Base-by-base conservation (phyloP, 2,113 vertebrate species). In the Tachuris rubrigastra region DNA sequence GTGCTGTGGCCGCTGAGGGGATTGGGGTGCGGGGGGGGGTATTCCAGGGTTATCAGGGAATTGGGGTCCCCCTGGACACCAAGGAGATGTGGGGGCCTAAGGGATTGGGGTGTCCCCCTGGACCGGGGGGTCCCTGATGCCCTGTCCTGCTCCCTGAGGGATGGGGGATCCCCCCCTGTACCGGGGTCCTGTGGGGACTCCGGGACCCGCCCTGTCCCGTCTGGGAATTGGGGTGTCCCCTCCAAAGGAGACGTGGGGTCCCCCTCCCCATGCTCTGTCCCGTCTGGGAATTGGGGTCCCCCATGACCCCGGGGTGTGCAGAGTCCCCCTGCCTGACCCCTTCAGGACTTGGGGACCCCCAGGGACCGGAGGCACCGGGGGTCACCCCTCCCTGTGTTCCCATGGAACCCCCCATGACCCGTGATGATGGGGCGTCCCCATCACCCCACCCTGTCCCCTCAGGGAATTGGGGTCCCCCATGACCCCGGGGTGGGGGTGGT, bases 391-490 rank as follows among this genome's bases (percentile, higher is more conserved):
- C 16, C 39, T 20, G 27, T 5, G n/a, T 12, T 31, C 50, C 42
- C 24, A 1, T 18, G 30, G 35, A 25, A 35, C 35, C 58, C 42
- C 27, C 22, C 42, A 23, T 15, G 50, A n/a, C n/a, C n/a, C n/a
- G n/a, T n/a, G n/a, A n/a, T n/a, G n/a, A n/a, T n/a, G 30, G 22
- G 52, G 62, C n/a, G 5, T 8, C 12, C 8, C 44, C 1, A 1
- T 58, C 35, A 58, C 33, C 14, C 24, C 55, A 27, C 39, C 22
- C 56, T 4, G 6, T 35, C 67, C 49, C 42, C 18, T 15, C 42
- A 14, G 33, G 33, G 42, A 67, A 24, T 8, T 23, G 67, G 67
- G 78, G 50, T 74, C 12, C 60, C 71, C 55, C 4, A 2, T 30
- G 19, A 27, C 25, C 31, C 35, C 25, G 4, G 6, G 14, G 5